Conservation (phyloP, 2,888 invertebrate species). For the Drosophila seclusa region DNA sequence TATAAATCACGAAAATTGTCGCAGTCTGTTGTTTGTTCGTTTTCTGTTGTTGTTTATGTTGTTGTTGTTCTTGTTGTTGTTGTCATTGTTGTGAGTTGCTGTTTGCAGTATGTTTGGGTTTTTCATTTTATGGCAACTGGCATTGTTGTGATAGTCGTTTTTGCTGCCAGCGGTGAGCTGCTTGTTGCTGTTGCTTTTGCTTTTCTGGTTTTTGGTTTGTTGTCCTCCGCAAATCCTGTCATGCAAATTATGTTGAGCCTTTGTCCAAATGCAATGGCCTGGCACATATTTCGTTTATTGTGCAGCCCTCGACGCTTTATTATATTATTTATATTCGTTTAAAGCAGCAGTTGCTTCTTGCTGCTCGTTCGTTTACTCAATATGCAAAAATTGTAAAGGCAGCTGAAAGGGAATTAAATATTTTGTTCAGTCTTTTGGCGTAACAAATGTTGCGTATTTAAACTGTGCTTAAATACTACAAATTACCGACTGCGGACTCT, state of each 20-base stretch:
- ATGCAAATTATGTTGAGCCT: slow-evolving; percentile 65
- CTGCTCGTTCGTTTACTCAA: slow-evolving; percentile 4
- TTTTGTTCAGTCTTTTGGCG: slow-evolving; percentile 10
- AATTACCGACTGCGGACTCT: neutral
- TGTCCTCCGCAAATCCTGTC: slow-evolving; percentile 50
- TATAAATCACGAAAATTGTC: slow-evolving; percentile 67
- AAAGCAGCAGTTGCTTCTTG: slow-evolving; percentile 10
- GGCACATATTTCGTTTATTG: slow-evolving; percentile 56
- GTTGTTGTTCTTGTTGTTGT: slow-evolving; percentile 9
- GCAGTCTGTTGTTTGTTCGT: slow-evolving; percentile 34
- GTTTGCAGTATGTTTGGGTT: slow-evolving; percentile 29
- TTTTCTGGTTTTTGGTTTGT: slow-evolving; percentile 2
- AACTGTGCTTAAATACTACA: slow-evolving; percentile 29
- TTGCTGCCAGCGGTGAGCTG: slow-evolving; percentile 14
- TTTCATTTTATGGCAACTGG: slow-evolving; percentile 44
- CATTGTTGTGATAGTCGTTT: slow-evolving; percentile 68
- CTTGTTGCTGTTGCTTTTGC: slow-evolving; percentile 11
- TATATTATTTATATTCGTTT: slow-evolving; percentile 48
- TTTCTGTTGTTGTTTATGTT: slow-evolving; percentile 4
- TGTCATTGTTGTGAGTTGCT: slow-evolving; percentile 17
- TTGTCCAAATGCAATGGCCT: slow-evolving; percentile 61
- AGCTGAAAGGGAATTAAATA: slow-evolving; percentile 11
- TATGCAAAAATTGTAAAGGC: slow-evolving; percentile 16
- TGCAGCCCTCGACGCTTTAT: slow-evolving; percentile 45
- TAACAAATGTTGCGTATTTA: slow-evolving; percentile 21